A percentile compares a stretch with the other conserved stretches of the same genome.
Conservation (phyloP, 2,888 invertebrate genomes). For the Ptychoptera contaminata region DNA sequence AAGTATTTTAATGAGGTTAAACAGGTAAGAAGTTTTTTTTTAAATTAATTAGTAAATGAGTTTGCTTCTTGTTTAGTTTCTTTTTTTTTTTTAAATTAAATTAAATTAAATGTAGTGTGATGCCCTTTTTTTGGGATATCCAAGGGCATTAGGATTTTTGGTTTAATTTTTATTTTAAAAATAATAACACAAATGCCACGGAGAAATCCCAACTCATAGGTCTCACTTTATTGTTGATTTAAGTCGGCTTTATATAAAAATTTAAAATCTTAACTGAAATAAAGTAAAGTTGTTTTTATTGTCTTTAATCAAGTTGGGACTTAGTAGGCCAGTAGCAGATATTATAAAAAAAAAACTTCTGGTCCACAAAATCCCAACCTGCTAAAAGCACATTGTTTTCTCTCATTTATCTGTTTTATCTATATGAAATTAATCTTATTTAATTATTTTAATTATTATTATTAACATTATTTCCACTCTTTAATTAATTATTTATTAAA, state of each 20-base stretch:
- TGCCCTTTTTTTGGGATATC: slow-evolving; percentile 20
- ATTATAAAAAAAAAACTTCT: slow-evolving; percentile 21
- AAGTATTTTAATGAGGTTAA: not conserved
- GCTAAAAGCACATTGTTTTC: slow-evolving; percentile 4
- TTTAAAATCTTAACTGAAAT: not conserved
- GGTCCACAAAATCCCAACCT: slow-evolving; percentile 32
- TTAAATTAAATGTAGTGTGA: slow-evolving; percentile 17
- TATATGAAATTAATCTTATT: no score
- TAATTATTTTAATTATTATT: no score
- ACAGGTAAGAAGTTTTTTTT: not conserved
- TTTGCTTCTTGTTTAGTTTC: not conserved
- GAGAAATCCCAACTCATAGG: slow-evolving; percentile 8
- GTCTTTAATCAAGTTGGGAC: slow-evolving; percentile 27
- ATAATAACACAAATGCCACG: slow-evolving; percentile 8
- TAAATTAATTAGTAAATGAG: no score
- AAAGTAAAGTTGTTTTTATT: not conserved
- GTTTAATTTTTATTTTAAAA: not conserved
- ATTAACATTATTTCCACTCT: no score
- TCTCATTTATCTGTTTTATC: no score
- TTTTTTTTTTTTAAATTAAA: not conserved
- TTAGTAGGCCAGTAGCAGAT: slow-evolving; percentile 31
- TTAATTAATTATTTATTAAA: no score
- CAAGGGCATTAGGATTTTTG: slow-evolving; percentile 21
- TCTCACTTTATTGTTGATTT: not conserved
- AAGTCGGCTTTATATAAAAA: not conserved